A percentile compares a stretch with the other conserved stretches of the same genome.
These are phyloP conservation scores for Cylloceria caligata DNA, from an alignment of 2,888 invertebrate genomes.

Conservation along the genomic window DNA sequence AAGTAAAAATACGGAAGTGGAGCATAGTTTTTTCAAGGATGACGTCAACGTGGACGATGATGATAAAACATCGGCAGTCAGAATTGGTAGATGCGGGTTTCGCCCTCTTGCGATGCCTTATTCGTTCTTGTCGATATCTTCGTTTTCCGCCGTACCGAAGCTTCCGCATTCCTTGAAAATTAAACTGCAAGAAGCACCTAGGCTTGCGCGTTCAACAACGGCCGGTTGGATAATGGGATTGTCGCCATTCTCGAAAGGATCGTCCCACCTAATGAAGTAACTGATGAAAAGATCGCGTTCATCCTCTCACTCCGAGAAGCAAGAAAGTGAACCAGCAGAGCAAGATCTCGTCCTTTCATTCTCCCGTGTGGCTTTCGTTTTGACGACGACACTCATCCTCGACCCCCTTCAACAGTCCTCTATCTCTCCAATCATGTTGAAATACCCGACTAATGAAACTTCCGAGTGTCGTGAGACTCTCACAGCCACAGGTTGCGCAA, in stretches of 20 bases:
- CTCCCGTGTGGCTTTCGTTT: slow-evolving; percentile 19
- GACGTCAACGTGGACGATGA: background rate
- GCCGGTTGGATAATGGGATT: slow-evolving; percentile 72
- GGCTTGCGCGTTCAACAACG: slow-evolving; percentile 57
- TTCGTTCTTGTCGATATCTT: slow-evolving; percentile 10
- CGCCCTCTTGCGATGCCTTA: slow-evolving; percentile 4
- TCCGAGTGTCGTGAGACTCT: slow-evolving; percentile 41
- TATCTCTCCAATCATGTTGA: slow-evolving; percentile 41
- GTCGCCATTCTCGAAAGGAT: slow-evolving; percentile 71
- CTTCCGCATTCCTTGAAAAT: slow-evolving; percentile 57
- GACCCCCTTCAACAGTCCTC: slow-evolving; percentile 4
- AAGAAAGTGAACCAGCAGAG: slow-evolving; percentile 10
- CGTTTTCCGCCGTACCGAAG: slow-evolving; percentile 1
- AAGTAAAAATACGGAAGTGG: slow-evolving; percentile 50
- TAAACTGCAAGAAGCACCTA: slow-evolving; percentile 46
- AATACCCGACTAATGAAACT: slow-evolving; percentile 63
- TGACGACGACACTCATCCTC: slow-evolving; percentile 10
- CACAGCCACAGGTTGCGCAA: slow-evolving; percentile 11
- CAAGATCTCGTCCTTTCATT: slow-evolving; percentile 29
- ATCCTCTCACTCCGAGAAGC: slow-evolving; percentile 20
- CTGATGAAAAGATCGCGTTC: slow-evolving; percentile 73
- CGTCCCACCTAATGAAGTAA: slow-evolving; percentile 74
- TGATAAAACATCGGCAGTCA: slow-evolving; percentile 8
- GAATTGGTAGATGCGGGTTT: slow-evolving; percentile 14
- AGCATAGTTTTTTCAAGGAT: slow-evolving; percentile 1